Percentiles rank a stretch among this genome's conserved stretches.
These are phyloP conservation scores for Meganola albula DNA, from an alignment of 2,888 invertebrate species.

Conservation along the genomic window DNA sequence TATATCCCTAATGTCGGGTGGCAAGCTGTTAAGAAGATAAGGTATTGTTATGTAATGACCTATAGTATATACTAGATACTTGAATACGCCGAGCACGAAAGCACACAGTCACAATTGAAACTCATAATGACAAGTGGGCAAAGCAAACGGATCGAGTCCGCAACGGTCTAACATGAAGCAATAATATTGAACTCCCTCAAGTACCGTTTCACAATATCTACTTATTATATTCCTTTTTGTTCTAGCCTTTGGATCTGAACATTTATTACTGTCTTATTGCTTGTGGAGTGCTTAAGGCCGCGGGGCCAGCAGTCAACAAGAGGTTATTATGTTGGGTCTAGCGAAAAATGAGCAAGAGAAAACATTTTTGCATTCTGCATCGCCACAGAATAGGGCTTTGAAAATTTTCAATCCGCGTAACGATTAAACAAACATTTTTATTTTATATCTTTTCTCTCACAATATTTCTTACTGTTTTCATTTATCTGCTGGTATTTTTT, in stretches of 20 bases:
- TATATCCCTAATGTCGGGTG: too few species aligned
- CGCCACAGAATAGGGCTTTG: slow-evolving; percentile 38
- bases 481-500: too few species aligned
- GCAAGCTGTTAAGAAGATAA: too few species aligned
- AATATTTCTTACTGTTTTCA: slow-evolving; percentile 15
- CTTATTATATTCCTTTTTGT: slow-evolving; percentile 68
- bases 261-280: slow-evolving; percentile 77
- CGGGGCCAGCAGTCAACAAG: slow-evolving; percentile 65
- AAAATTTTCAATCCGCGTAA: slow-evolving; percentile 34
- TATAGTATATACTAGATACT: slow-evolving; percentile 16
- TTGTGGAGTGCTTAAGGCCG: slow-evolving; percentile 64
- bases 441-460: slow-evolving; percentile 14
- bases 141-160: slow-evolving; percentile 38
- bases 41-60: too few species aligned
- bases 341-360: slow-evolving; percentile 68
- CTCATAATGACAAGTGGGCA: slow-evolving; percentile 40
- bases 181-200: slow-evolving; percentile 62
- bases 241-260: slow-evolving; percentile 67
- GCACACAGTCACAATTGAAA: slow-evolving; percentile 32
- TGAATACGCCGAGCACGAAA: slow-evolving; percentile 30
- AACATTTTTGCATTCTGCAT: slow-evolving; percentile 54
- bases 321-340: slow-evolving; percentile 73
- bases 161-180: slow-evolving; percentile 43
- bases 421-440: slow-evolving; percentile 30
- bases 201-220: slow-evolving; percentile 66